Evolutionary conservation across 2,888 invertebrate genomes (phyloP).

Genomic region (Nycteola revayana): DNA sequence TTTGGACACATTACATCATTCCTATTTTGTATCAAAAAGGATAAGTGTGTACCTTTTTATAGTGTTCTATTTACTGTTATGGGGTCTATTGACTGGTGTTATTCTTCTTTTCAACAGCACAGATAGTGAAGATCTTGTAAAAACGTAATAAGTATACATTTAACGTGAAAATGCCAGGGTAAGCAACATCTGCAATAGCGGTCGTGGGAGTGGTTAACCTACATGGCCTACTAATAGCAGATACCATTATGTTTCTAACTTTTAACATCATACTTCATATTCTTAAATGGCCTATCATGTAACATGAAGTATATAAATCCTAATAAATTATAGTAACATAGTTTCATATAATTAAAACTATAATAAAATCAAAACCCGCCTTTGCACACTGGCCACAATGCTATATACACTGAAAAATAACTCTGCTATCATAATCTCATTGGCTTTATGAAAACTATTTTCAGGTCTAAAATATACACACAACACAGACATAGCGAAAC

Average conservation of each 20-base stretch:
- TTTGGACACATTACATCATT: constrained; percentile 66
- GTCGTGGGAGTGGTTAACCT: constrained; percentile 68
- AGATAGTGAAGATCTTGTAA: constrained; percentile 35
- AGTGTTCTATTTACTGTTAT: constrained; percentile 1
- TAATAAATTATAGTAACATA: too few species aligned
- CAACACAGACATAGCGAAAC: too few species aligned
- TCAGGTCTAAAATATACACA: too few species aligned
- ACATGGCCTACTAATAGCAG: constrained; percentile 46
- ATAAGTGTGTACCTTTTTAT: neutral
- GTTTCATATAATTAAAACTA: too few species aligned
- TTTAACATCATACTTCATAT: neutral
- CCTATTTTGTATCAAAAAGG: constrained; percentile 20
- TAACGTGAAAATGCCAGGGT: constrained; percentile 73
- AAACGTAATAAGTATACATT: constrained; percentile 35
- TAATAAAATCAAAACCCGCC: too few species aligned
- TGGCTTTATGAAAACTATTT: too few species aligned
- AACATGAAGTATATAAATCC: too few species aligned
- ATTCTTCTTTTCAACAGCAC: constrained; percentile 60
- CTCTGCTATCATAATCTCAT: too few species aligned
- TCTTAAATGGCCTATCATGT: too few species aligned
- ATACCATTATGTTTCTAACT: constrained; percentile 40
- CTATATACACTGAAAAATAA: too few species aligned
- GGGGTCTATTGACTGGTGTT: constrained; percentile 26
- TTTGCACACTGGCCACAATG: too few species aligned
- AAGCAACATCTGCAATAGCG: constrained; percentile 57